Conservation (phyloP, 2,888 invertebrate genomes). For the Spisula solida region DNA sequence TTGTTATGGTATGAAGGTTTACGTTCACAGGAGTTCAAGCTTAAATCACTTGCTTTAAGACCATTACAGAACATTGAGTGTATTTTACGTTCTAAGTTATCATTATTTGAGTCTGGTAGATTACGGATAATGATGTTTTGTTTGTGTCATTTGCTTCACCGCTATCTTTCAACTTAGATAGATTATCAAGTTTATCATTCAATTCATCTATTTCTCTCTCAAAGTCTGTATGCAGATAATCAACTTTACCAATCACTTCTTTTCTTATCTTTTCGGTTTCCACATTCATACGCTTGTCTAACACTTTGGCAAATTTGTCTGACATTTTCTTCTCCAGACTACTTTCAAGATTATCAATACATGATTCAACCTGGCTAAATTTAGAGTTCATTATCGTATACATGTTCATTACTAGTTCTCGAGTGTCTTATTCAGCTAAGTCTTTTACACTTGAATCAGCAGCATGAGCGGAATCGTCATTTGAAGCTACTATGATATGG, state of each 20-base stretch:
- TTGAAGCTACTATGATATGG: too few species aligned
- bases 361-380: too few species aligned
- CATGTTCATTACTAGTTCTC: too few species aligned
- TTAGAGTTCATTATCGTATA: too few species aligned
- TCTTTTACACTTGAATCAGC: too few species aligned
- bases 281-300: constrained; percentile 7
- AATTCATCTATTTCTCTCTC: background rate
- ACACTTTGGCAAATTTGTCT: constrained; percentile 16
- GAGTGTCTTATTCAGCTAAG: too few species aligned
- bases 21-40: background rate
- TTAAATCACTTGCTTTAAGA: background rate
- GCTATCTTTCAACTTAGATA: background rate
- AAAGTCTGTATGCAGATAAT: background rate
- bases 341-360: background rate
- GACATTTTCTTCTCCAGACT: constrained; percentile 23
- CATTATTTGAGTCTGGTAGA: background rate
- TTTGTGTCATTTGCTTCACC: background rate
- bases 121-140: background rate
- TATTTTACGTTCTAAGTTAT: background rate
- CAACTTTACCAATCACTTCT: background rate
- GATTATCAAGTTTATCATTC: background rate
- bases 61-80: background rate
- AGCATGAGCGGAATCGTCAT: too few species aligned
- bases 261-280: background rate
- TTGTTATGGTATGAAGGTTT: background rate